A percentile compares a stretch with the other conserved stretches of the same genome.
These are phyloP conservation scores for Drosophila pseudotakahashii DNA, from an alignment of 2,888 invertebrate genomes.

Conservation along the genomic window DNA sequence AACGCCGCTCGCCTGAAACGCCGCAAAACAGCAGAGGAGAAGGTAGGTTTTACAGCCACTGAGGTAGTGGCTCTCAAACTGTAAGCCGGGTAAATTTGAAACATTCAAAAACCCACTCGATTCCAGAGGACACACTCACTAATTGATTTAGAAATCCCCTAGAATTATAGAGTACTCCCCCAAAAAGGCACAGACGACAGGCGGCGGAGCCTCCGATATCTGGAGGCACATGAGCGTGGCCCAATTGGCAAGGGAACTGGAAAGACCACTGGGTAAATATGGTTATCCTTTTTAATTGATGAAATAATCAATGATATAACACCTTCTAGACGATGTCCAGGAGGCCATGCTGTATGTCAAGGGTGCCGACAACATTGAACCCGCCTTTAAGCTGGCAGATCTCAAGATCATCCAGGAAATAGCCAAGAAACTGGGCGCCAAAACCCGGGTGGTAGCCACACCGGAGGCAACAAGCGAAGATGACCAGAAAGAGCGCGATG, in stretches of 20 bases:
- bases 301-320: not conserved
- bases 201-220: conserved; percentile 84
- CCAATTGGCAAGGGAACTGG: conserved; percentile 88
- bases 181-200: conserved; percentile 71
- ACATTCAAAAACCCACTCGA: not conserved
- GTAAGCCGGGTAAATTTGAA: not conserved
- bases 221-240: conserved; percentile 93
- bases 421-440: conserved; percentile 88
- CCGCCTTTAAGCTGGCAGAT: conserved; percentile 87
- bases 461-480: conserved; percentile 74
- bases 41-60: conserved; percentile 83
- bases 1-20: conserved; percentile 85
- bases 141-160: conserved; percentile 84
- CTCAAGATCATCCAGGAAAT: conserved; percentile 88
- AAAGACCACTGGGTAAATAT: conserved; percentile 87
- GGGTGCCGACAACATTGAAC: conserved; percentile 86
- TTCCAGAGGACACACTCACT: conserved; percentile 47
- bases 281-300: not conserved
- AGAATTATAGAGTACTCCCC: conserved; percentile 86
- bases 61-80: not conserved
- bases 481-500: conserved; percentile 85
- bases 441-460: conserved; percentile 86
- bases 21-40: conserved; percentile 87
- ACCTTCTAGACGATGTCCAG: conserved; percentile 87
- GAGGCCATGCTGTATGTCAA: conserved; percentile 89